Percentiles rank a stretch among this genome's conserved stretches.
phyloP scores from a whole-genome alignment of 2,113 vertebrate genomes.

The Leiothrix lutea region DNA sequence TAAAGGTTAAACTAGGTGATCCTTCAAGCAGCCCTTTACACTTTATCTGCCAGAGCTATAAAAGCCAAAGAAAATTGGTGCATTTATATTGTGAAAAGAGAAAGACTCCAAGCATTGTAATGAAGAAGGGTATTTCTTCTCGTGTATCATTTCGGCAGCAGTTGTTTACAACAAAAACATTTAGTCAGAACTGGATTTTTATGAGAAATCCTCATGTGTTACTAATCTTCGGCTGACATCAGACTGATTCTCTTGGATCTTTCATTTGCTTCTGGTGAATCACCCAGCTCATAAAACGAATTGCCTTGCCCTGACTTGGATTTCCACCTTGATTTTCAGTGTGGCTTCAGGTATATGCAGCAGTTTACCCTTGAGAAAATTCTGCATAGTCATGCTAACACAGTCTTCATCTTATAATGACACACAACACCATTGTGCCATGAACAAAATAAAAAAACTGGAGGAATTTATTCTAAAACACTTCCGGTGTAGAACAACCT shows the following conservation, averaged over 20 bases:
- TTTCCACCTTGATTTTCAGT: conserved; percentile 8
- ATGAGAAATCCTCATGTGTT: conserved; percentile 54
- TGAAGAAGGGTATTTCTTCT: not conserved
- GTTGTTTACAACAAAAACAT: conserved; percentile 61
- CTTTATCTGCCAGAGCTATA: conserved; percentile 20
- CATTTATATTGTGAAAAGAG: conserved; percentile 22
- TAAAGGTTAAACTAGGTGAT: conserved; percentile 38
- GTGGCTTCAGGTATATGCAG: conserved; percentile 4
- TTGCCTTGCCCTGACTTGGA: conserved; percentile 34
- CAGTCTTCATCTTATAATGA: not conserved
- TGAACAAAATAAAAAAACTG: not conserved
- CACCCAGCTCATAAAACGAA: conserved; percentile 46
- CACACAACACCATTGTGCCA: not conserved
- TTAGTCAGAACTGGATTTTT: conserved; percentile 56
- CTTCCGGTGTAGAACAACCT: not conserved
- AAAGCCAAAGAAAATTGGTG: conserved; percentile 38
- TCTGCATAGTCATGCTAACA: not conserved
- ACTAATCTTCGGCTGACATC: conserved; percentile 61
- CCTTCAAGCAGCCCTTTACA: conserved; percentile 1
- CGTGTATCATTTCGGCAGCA: conserved; percentile 10
- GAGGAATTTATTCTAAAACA: not conserved
- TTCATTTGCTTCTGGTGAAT: conserved; percentile 51
- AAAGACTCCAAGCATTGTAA: not conserved
- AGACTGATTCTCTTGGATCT: conserved; percentile 38
- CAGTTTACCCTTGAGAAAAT: conserved; percentile 14